Evolutionary conservation across 2,797 vertebrate species (phyloP), one percentile per base, ranked within the genome.

Genomic region (Neomorphus geoffroyi): DNA sequence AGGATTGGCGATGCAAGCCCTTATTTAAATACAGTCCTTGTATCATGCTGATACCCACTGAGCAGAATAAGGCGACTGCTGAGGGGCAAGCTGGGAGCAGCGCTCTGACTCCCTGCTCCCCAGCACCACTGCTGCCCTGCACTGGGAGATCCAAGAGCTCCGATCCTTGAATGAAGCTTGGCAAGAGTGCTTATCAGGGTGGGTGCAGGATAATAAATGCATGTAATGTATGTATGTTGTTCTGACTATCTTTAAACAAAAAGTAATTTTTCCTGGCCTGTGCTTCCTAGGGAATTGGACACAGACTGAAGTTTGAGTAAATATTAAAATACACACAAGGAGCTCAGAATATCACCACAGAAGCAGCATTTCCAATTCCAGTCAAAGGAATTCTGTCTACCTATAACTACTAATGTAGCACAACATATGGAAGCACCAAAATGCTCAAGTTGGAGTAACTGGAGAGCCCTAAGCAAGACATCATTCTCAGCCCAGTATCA

Each of bases 401-500:
- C 18, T 33, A 1, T 3, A 65, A 18, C 45, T 66, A 41, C 69
- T 43, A 21, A 46, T 10, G 14, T 60, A 51, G 56, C 23, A 27
- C 60, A 62, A 23, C 6, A 2, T 0, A 5, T 0, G 15, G 57
- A 67, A 62, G 80, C n/a, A 17, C 33, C 65, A 37, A 12, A 33
- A 81, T 1, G 13, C 35, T 58, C 50, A 24, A 32, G 26, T 6
- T 23, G 17, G 19, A 41, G 62, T 3, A 12, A 69, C 17, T 30
- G 64, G 30, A 18, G 33, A 77, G 46, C 53, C 58, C 80, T 37
- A 5, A 70, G 45, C n/a, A 41, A 27, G 39, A 4, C 1, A 1
- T 3, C 6, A 1, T 5, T 6, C 65, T 9, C 7, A 0, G 54
- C 35, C 53, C 56, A 53, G 19, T 1, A 16, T 18, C 4, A 13